A percentile compares a stretch with the other conserved stretches of the same genome.
Conservation (phyloP, 2,888 invertebrate species). For the Leptogaster cylindrica region DNA sequence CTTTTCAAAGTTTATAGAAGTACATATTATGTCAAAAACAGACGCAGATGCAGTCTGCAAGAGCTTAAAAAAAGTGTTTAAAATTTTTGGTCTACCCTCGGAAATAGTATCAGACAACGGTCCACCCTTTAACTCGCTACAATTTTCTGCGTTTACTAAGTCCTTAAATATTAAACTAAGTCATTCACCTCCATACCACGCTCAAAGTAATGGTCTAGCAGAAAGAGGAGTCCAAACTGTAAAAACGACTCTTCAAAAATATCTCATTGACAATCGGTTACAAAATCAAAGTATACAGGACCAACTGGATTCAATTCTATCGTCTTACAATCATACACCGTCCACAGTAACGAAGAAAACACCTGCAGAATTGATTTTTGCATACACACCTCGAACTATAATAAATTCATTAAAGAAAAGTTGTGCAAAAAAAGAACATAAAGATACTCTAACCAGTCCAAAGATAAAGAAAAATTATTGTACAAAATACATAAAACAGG, state of each 20-base stretch:
- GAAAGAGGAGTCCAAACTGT: slow-evolving; percentile 2
- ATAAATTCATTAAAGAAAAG: too few species aligned
- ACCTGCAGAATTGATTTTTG: too few species aligned
- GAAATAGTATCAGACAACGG: slow-evolving; percentile 9
- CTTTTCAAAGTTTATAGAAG: neutral
- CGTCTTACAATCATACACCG: too few species aligned
- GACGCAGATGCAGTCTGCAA: neutral
- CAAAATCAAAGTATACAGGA: slow-evolving; percentile 2
- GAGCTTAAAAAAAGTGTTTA: neutral
- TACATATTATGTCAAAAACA: neutral
- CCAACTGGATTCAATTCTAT: too few species aligned
- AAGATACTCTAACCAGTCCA: too few species aligned
- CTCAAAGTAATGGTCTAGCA: neutral
- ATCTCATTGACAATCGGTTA: neutral
- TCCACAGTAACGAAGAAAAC: too few species aligned
- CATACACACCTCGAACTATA: too few species aligned
- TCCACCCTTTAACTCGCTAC: neutral
- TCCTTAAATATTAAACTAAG: neutral
- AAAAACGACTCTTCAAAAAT: neutral
- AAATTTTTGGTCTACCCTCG: neutral
- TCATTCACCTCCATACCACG: neutral
- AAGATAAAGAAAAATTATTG: too few species aligned
- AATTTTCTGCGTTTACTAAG: neutral
- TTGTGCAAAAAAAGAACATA: too few species aligned
- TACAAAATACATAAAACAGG: too few species aligned